Evolutionary conservation across 2,113 vertebrate genomes (phyloP).

Genomic region (Campylomormyrus numenius): DNA sequence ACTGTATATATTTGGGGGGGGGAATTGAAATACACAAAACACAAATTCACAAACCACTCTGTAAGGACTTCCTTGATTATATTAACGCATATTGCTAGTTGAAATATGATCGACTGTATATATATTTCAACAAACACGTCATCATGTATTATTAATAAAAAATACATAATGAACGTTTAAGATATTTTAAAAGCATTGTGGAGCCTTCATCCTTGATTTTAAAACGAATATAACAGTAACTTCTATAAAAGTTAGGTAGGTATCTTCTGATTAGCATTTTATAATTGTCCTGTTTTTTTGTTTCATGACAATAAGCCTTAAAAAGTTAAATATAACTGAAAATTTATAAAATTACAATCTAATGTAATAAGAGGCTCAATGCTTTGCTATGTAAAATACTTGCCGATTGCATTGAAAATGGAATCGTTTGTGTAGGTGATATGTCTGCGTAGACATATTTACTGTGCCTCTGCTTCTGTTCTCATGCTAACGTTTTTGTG

Average conservation of each 20-base stretch:
- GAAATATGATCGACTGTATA: background rate
- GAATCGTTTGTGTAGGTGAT: background rate
- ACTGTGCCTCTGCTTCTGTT: conserved; percentile 15
- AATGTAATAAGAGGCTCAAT: background rate
- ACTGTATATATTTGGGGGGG: background rate
- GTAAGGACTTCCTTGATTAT: background rate
- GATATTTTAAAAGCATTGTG: background rate
- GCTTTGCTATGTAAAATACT: background rate
- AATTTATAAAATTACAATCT: background rate
- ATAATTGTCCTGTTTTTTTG: background rate
- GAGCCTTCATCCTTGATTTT: background rate
- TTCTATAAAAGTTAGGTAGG: background rate
- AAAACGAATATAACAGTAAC: background rate
- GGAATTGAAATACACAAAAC: background rate
- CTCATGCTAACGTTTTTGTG: conserved; percentile 51
- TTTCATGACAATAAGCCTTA: background rate
- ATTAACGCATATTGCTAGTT: background rate
- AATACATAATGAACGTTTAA: background rate
- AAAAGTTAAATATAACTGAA: background rate
- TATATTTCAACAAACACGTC: background rate
- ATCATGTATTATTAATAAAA: background rate
- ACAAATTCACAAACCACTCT: background rate
- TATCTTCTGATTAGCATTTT: background rate
- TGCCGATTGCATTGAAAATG: background rate
- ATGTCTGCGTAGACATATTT: conserved; percentile 10